A percentile compares a stretch with the other conserved stretches of the same genome.
Evolutionary conservation across 2,797 vertebrate genomes (phyloP).

Genomic region (Danio tinwini): DNA sequence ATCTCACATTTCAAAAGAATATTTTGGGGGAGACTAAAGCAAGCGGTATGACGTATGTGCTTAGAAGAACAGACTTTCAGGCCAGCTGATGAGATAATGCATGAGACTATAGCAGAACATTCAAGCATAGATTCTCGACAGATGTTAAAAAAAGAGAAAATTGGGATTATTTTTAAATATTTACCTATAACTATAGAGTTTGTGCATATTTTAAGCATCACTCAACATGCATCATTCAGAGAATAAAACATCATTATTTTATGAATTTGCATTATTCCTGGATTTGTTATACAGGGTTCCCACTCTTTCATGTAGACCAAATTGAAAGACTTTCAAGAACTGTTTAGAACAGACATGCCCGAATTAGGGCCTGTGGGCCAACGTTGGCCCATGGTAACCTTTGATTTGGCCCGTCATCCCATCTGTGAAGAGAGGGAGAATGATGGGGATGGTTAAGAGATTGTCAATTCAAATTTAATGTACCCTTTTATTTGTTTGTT

Average conservation of each 20-base stretch:
- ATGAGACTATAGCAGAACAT: background rate
- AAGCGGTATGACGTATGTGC: background rate
- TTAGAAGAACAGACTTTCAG: background rate
- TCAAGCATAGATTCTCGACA: background rate
- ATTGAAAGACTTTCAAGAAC: too few species aligned
- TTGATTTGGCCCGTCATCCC: too few species aligned
- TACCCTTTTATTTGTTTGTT: too few species aligned
- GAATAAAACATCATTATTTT: background rate
- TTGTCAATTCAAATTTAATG: too few species aligned
- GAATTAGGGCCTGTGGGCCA: too few species aligned
- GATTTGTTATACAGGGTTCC: background rate
- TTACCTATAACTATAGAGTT: too few species aligned
- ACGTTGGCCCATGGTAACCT: too few species aligned
- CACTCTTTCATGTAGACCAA: too few species aligned
- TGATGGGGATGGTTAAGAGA: too few species aligned
- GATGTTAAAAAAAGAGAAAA: background rate
- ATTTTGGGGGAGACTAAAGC: background rate
- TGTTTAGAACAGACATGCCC: too few species aligned
- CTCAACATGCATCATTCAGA: background rate
- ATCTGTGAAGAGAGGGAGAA: too few species aligned
- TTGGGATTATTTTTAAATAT: background rate
- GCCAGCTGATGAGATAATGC: constrained; percentile 11
- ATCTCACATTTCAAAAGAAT: constrained; percentile 44
- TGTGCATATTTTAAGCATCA: background rate
- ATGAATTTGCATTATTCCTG: background rate